phyloP scores from a whole-genome alignment of 30 jellyfish, hydroid and myxozoan species.

The Chrysaora quinquecirrha region DNA sequence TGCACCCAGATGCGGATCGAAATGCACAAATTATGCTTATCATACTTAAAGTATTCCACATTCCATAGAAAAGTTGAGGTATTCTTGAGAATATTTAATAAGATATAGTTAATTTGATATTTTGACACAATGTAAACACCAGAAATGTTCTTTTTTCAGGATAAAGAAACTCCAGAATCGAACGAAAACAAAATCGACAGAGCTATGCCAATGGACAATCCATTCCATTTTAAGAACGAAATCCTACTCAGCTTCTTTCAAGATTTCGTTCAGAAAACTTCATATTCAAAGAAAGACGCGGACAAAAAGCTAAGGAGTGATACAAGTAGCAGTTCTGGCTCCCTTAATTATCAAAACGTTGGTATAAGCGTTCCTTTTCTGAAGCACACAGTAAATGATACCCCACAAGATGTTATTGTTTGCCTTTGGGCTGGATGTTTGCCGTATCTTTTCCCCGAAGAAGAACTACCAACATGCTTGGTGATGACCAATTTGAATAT shows the following conservation, averaged over 20 bases:
- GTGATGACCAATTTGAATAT: slow-evolving; percentile 83
- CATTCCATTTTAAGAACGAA: slow-evolving; percentile 71
- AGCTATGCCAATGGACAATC: slow-evolving; percentile 75
- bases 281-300: slow-evolving; percentile 16
- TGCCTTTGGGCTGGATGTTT: slow-evolving; percentile 94
- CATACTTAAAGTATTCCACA: too few species aligned
- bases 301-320: slow-evolving; percentile 29
- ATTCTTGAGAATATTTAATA: too few species aligned
- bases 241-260: slow-evolving; percentile 78
- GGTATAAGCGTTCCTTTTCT: slow-evolving; percentile 67
- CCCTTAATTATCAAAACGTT: slow-evolving; percentile 66
- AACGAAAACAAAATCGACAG: slow-evolving; percentile 13
- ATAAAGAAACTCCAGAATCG: not conserved
- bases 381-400: slow-evolving; percentile 44
- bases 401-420: slow-evolving; percentile 67
- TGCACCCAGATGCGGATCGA: too few species aligned
- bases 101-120: too few species aligned
- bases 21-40: too few species aligned
- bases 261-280: slow-evolving; percentile 73
- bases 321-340: slow-evolving; percentile 24
- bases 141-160: not conserved
- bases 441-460: slow-evolving; percentile 91
- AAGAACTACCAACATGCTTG: slow-evolving; percentile 85
- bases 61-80: too few species aligned
- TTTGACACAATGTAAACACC: too few species aligned